phyloP scores from a whole-genome alignment of 1,140 invertebrate species.

The Drosophila albomicans region DNA sequence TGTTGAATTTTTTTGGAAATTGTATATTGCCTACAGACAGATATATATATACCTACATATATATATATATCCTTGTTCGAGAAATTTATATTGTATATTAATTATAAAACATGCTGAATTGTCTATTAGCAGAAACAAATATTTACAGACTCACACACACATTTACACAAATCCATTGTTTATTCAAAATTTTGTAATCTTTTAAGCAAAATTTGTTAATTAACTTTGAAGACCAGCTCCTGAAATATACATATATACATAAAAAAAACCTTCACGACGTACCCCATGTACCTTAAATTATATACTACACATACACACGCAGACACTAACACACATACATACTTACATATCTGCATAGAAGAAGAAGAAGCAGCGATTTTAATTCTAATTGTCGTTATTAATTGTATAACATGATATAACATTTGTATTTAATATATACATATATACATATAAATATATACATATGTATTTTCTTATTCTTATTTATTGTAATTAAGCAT shows the following conservation, averaged over 20 bases:
- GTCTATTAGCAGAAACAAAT: conserved; percentile 30
- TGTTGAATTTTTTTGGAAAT: conserved; percentile 68
- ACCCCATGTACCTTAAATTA: conserved; percentile 76
- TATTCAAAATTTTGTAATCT: conserved; percentile 21
- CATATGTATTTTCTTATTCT: conserved; percentile 50
- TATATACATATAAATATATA: conserved; percentile 11
- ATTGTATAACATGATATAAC: conserved; percentile 45
- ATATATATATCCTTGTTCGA: conserved; percentile 18
- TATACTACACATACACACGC: conserved; percentile 51
- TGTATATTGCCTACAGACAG: conserved; percentile 66
- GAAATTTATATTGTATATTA: conserved; percentile 52
- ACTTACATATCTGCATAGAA: conserved; percentile 50
- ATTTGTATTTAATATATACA: conserved; percentile 46
- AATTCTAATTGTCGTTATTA: conserved; percentile 73
- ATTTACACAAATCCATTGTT: conserved; percentile 9
- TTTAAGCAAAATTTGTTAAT: conserved; percentile 25
- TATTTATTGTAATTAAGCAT: conserved; percentile 80
- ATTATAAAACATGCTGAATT: conserved; percentile 45
- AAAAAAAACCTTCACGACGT: conserved; percentile 66
- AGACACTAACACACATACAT: conserved; percentile 47
- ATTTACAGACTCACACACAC: conserved; percentile 5
- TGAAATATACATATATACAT: conserved; percentile 12
- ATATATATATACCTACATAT: conserved; percentile 31
- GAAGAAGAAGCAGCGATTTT: conserved; percentile 38
- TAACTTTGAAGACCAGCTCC: conserved; percentile 38